Conservation (phyloP, 2,113 vertebrate genomes). For the Scytalopus superciliaris region DNA sequence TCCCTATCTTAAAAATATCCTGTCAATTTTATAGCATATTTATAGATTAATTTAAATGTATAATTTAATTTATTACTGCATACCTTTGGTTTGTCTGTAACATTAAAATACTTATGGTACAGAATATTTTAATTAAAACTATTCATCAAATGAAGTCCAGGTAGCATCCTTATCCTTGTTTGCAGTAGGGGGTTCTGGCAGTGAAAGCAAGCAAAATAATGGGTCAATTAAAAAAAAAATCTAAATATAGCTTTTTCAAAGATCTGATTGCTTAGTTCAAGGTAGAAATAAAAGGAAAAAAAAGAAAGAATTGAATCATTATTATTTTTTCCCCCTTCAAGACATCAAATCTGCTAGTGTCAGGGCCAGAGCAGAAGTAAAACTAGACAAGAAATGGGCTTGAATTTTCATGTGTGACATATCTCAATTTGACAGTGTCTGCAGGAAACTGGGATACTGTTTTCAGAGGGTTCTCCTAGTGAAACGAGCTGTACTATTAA, state of each 20-base stretch:
- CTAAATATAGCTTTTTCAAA: conserved; percentile 79
- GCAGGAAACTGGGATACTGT: not conserved
- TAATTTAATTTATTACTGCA: conserved; percentile 80
- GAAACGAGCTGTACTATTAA: not conserved
- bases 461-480: conserved; percentile 4
- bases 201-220: conserved; percentile 80
- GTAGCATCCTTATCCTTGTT: conserved; percentile 79
- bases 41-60: conserved; percentile 85
- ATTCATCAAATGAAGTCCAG: conserved; percentile 84
- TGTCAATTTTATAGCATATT: conserved; percentile 81
- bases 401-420: not conserved
- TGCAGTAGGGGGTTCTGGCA: conserved; percentile 79
- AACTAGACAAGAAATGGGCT: not conserved
- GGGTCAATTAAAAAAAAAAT: conserved; percentile 80
- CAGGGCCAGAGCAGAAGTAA: conserved; percentile 22
- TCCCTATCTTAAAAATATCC: conserved; percentile 73
- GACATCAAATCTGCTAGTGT: conserved; percentile 22
- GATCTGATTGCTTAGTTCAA: conserved; percentile 65
- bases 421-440: conserved; percentile 49
- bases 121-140: conserved; percentile 89
- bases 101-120: conserved; percentile 87
- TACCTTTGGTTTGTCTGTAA: conserved; percentile 84
- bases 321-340: conserved; percentile 17
- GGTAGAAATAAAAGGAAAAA: not conserved
- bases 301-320: conserved; percentile 44